Evolutionary conservation across 2,113 vertebrate genomes (phyloP).

Genomic region (rat (Rattus norvegicus)): DNA sequence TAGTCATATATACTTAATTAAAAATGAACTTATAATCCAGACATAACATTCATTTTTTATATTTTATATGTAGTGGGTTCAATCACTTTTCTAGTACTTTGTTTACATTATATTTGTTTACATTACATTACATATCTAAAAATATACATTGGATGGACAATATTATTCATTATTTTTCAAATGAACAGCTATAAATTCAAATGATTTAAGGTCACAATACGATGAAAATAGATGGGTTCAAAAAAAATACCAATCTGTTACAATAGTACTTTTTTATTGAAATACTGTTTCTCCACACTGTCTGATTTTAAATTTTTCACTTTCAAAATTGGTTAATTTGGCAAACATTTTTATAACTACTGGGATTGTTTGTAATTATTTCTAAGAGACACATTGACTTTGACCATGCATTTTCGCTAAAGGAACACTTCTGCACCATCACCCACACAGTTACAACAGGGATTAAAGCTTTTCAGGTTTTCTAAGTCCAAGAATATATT

Average conservation of each 20-base stretch:
- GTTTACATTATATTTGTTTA: neutral
- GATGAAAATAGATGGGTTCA: neutral
- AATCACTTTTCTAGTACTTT: neutral
- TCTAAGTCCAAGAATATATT: neutral
- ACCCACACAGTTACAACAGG: accelerated
- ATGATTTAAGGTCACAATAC: neutral
- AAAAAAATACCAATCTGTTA: neutral
- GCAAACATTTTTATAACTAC: neutral
- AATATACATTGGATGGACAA: neutral
- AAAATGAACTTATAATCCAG: neutral
- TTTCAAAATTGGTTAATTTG: neutral
- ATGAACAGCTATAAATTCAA: neutral
- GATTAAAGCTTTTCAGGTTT: neutral
- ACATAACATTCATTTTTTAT: no score
- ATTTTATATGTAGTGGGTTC: neutral
- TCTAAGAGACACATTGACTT: neutral
- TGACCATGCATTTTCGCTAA: neutral
- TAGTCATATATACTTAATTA: neutral
- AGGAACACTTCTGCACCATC: accelerated
- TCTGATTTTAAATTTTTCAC: no score
- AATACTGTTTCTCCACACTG: neutral
- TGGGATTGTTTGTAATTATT: neutral
- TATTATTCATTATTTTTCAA: neutral
- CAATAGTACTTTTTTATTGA: neutral
- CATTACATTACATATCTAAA: neutral